These are phyloP conservation scores for Epizoanthus stellaris DNA, from an alignment of 92 coral and sea anemone species.

Conservation along the genomic window DNA sequence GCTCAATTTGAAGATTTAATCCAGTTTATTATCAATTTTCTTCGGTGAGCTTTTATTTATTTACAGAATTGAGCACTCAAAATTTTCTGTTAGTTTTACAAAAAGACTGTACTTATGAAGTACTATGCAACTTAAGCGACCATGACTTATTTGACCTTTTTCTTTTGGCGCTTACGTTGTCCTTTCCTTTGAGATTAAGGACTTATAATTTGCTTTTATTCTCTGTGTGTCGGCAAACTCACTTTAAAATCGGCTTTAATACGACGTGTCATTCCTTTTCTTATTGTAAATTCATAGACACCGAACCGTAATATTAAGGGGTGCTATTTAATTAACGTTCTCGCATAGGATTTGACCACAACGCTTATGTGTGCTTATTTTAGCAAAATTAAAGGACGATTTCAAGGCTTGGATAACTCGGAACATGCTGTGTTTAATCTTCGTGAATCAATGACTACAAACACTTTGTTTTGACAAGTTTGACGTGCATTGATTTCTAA, in stretches of 20 bases:
- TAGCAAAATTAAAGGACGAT: conserved; percentile 2
- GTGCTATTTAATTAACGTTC: conserved; percentile 35
- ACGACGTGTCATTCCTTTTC: conserved; percentile 31
- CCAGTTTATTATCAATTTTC: conserved; percentile 42
- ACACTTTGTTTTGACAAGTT: conserved; percentile 46
- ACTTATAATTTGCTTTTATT: conserved; percentile 1
- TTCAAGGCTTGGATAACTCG: conserved; percentile 1
- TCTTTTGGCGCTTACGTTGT: not conserved
- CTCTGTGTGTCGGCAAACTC: conserved; percentile 40
- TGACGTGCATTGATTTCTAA: conserved; percentile 42
- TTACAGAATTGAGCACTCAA: conserved; percentile 40
- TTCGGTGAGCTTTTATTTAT: conserved; percentile 30
- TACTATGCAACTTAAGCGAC: not conserved
- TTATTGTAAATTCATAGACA: conserved; percentile 31
- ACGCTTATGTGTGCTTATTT: conserved; percentile 17
- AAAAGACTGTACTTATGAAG: conserved; percentile 33
- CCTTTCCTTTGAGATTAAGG: conserved; percentile 26
- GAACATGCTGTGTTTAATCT: conserved; percentile 34
- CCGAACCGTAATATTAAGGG: conserved; percentile 38
- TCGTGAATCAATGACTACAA: conserved; percentile 21
- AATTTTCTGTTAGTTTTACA: conserved; percentile 43
- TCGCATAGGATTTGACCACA: conserved; percentile 1
- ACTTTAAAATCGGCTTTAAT: conserved; percentile 24
- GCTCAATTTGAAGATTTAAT: conserved; percentile 45
- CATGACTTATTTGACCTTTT: conserved; percentile 30